Base-by-base conservation (phyloP, 2,888 invertebrate species). In the Blastobasis adustella region DNA sequence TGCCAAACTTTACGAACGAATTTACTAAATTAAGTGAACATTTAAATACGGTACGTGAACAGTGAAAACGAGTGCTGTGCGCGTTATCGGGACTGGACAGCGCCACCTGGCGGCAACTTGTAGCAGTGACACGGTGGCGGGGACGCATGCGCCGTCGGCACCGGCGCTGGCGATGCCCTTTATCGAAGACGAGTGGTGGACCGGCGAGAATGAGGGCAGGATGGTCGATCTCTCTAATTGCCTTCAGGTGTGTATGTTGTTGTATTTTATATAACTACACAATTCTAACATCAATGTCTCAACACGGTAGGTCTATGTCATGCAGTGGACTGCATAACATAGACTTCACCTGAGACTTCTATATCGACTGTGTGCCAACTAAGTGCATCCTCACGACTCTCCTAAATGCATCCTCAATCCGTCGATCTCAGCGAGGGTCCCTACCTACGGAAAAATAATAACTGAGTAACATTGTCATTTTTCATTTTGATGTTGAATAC, bases 151-250 rank as follows among this genome's bases (percentile, higher is more conserved):
- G 83, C 88, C 90, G 89, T 82, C 89, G 82, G 90, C 85, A 79
- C 89, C 89, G 89, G 90, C 91, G 84, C 87, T 92, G 93, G 93
- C 94, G 91, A 96, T 96, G 96, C 96, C 96, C 91, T 97, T 96
- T 92, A 96, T 97, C 89, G 96, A 97, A 91, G 96, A 97, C 92
- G 96, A 97, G 83, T 91, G 96, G 81, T 97, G 97, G 97, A 95
- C 96, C 91, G 95, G 96, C 76, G 96, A 96, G 91, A 96, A 96
- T 90, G 96, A 96, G 90, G 96, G 96, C 83, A 96, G 96, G 86
- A 96, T 96, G 93, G 96, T 96, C 74, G 96, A 96, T 81, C 91
- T 96, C 77, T 94, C 95, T 68, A 93, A 94, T 82, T 96, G 96
- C 89, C 92, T 96, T 74, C 94, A 95, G 92, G 96, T 95, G 69